Conservation (phyloP, 2,113 vertebrate genomes). For the Alligator mississippiensis region DNA sequence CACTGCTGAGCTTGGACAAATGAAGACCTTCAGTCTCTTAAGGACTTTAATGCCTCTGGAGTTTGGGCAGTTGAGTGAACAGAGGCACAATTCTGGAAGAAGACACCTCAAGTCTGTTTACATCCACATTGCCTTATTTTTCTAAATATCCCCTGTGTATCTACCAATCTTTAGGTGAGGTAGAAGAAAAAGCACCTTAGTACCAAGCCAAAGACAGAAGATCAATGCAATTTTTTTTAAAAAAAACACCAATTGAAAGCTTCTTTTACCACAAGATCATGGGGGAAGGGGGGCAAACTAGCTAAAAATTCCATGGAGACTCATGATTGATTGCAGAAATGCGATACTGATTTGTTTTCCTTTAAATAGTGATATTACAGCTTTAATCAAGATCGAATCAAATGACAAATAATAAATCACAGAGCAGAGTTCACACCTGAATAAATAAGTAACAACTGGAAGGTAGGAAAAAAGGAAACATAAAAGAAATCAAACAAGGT, state of each 20-base stretch:
- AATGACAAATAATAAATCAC: slow-evolving; percentile 52
- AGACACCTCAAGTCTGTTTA: too few relatives aligned
- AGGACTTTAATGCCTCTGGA: too few relatives aligned
- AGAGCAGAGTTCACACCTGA: not conserved
- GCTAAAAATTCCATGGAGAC: slow-evolving; percentile 20
- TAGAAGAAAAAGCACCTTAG: not conserved
- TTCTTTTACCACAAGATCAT: not conserved
- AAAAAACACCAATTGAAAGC: not conserved
- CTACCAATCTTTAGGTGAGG: fast-evolving
- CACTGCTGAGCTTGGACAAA: too few relatives aligned
- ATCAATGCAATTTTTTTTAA: not conserved
- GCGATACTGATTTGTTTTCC: slow-evolving; percentile 48
- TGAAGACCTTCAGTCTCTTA: too few relatives aligned
- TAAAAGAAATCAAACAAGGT: not conserved
- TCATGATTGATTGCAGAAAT: slow-evolving; percentile 46
- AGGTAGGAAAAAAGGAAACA: fast-evolving
- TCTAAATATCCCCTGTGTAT: not conserved
- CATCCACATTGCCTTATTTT: too few relatives aligned
- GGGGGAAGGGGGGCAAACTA: not conserved
- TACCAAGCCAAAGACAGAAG: not conserved
- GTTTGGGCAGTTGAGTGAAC: too few relatives aligned
- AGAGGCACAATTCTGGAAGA: too few relatives aligned
- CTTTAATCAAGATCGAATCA: slow-evolving; percentile 63
- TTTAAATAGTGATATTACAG: slow-evolving; percentile 52
- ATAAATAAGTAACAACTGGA: slow-evolving; percentile 17